A percentile compares a stretch with the other conserved stretches of the same genome.
These are phyloP conservation scores for Rhinopomastus cyanomelas DNA, from an alignment of 2,113 vertebrate species.

Conservation along the genomic window DNA sequence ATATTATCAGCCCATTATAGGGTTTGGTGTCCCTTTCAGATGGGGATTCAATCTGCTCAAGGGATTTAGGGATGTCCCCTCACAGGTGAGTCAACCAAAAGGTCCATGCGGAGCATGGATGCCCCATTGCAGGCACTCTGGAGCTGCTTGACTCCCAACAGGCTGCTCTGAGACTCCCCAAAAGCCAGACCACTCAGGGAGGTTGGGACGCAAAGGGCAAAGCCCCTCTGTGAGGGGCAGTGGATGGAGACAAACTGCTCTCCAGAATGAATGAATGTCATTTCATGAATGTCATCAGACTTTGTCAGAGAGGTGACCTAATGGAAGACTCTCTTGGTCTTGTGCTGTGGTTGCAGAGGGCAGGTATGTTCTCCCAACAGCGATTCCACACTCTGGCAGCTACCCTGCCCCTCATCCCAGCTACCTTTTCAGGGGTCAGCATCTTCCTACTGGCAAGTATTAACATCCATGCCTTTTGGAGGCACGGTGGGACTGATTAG, in stretches of 20 bases:
- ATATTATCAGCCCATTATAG: not conserved
- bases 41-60: not conserved
- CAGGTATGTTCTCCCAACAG: not conserved
- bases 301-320: not conserved
- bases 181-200: fast-evolving
- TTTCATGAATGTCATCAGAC: no score
- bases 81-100: not conserved
- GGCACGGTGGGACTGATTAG: not conserved
- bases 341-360: fast-evolving
- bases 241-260: not conserved
- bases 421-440: not conserved
- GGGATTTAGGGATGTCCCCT: not conserved
- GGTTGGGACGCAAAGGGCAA: not conserved
- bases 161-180: not conserved
- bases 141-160: not conserved
- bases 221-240: fast-evolving
- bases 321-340: not conserved
- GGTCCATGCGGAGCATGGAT: not conserved
- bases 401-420: not conserved
- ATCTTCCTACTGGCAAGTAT: fast-evolving
- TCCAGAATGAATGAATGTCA: no score
- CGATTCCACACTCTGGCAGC: not conserved
- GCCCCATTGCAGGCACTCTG: not conserved
- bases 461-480: not conserved
- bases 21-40: not conserved